Evolutionary conservation across 2,888 invertebrate genomes (phyloP), one percentile per base, ranked within the genome.

Genomic region (Noctua comes): DNA sequence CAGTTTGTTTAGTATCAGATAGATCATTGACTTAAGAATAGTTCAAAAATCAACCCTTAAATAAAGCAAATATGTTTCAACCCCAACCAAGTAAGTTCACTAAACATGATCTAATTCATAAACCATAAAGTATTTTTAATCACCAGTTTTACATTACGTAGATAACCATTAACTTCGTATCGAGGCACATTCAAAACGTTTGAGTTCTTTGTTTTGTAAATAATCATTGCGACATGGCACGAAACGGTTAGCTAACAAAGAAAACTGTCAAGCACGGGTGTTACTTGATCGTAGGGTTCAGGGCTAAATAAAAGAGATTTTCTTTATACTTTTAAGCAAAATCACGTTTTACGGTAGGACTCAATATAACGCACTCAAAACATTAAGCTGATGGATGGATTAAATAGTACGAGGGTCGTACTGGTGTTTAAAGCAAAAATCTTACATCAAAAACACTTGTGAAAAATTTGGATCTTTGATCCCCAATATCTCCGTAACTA

Each of bases 181-280:
- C 73, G 77, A 78, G 76, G 65, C 36, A 79, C 80, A 77, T 83
- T 88, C 51, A 80, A 77, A 82, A 83, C 79, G 80, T 85, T 89
- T 87, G 77, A 84, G 79, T 86, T 84, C 79, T 85, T 86, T 84
- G 85, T 85, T 87, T 88, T 79, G 76, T 40, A 81, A 87, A 71
- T 59, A 87, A 88, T 89, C 83, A 91, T 89, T 86, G 89, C 87
- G 65, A 62, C 75, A 80, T 71, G 86, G 57, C 91, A 91, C 90
- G 91, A 71, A 83, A 89, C 73, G 74, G 75, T 82, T 78, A 66
- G 73, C 77, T 77, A 79, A 83, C 86, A 83, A 86, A 85, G 79
- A 70, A 80, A 86, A 81, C 65, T 64, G 76, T 69, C 85, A 87
- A 73, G 78, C 46, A 40, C 46, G 74, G 40, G 16, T 69, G 31